Conservation (phyloP, 2,113 vertebrate genomes). For the Mus musculus region DNA sequence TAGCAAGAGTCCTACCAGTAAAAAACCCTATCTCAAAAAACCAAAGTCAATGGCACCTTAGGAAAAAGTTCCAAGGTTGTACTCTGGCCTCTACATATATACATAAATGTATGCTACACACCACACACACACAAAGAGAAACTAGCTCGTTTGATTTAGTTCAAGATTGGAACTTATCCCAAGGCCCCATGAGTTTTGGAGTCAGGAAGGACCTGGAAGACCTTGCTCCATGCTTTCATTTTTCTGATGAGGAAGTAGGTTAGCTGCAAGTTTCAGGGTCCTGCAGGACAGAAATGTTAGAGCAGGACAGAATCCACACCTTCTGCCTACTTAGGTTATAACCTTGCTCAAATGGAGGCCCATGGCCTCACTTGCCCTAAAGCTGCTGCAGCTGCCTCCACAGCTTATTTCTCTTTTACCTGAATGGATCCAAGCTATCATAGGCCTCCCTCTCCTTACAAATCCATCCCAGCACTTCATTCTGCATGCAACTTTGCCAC, state of each 20-base stretch:
- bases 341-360: not conserved
- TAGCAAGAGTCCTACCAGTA: not conserved
- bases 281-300: not conserved
- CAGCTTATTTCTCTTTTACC: not conserved
- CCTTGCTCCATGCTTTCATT: rapidly evolving
- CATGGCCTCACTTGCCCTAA: not conserved
- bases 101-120: not conserved
- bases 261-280: not conserved
- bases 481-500: not conserved
- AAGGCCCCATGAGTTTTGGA: not conserved
- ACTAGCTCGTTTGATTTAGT: not conserved
- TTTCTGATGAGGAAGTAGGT: not conserved
- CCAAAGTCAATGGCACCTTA: not conserved
- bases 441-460: not conserved
- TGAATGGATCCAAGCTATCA: not conserved
- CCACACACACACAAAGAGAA: not conserved
- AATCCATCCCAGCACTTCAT: not conserved
- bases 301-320: not conserved
- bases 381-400: not conserved
- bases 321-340: not conserved
- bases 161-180: not conserved
- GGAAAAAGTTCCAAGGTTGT: not conserved
- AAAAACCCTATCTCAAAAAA: not conserved
- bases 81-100: not conserved
- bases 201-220: not conserved